A percentile compares a stretch with the other conserved stretches of the same genome.
Conservation (phyloP, 2,113 vertebrate species). For the Hyaena hyaena region DNA sequence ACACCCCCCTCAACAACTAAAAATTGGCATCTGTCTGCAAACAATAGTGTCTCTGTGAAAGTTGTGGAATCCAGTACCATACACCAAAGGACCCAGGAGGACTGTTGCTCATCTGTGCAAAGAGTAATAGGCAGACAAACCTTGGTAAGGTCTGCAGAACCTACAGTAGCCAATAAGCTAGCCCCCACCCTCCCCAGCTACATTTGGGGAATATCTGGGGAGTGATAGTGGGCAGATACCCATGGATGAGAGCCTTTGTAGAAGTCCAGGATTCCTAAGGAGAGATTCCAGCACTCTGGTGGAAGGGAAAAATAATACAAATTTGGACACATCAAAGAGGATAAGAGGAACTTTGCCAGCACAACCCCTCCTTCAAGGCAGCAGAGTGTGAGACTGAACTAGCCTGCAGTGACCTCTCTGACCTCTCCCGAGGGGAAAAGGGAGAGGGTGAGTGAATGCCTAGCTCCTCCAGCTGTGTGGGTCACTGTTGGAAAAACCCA, state of each 20-base stretch:
- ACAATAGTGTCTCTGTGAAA: neutral
- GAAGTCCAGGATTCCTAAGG: neutral
- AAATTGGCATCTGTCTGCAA: neutral
- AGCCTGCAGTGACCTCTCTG: neutral
- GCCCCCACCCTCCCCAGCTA: neutral
- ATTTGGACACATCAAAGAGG: neutral
- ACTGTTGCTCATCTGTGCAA: fast-evolving
- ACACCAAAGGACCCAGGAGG: neutral
- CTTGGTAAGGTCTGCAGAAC: neutral
- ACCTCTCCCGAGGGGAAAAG: neutral
- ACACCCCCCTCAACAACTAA: neutral
- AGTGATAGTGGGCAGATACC: neutral
- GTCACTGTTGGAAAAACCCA: neutral
- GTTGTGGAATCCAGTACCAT: neutral
- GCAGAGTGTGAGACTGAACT: neutral
- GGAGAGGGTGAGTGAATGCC: neutral
- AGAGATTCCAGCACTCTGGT: neutral
- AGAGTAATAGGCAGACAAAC: neutral
- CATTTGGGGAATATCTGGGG: neutral
- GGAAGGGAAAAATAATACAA: neutral
- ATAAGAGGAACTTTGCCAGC: neutral
- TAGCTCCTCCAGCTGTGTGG: neutral
- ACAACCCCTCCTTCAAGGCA: neutral
- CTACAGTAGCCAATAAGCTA: neutral
- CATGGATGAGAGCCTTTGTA: neutral